Evolutionary conservation across 2,797 vertebrate genomes (phyloP).

Genomic region (Coregonus suidteri): DNA sequence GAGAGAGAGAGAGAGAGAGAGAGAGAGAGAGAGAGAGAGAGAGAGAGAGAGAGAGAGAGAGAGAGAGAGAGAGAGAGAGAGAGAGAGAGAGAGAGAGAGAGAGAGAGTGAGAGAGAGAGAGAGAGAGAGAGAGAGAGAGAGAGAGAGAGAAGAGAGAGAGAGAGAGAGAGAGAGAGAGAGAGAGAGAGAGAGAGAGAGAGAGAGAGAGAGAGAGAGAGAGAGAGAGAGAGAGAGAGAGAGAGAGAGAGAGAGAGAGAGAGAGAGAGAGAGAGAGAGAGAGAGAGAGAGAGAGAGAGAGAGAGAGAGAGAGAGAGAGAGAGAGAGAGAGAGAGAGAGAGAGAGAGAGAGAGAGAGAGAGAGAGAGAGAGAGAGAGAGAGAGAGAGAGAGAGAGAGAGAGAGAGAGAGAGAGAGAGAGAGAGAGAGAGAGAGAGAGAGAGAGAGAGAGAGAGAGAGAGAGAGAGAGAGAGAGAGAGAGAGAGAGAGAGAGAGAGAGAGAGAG

Average conservation of each 20-base stretch:
- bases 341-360: neutral
- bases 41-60: neutral
- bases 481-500: neutral
- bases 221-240: no score
- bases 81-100: neutral
- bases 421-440: no score
- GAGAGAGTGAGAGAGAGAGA: neutral
- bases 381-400: fast-evolving
- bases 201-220: no score
- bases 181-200: fast-evolving
- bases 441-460: neutral
- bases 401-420: no score
- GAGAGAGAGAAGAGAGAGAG: neutral
- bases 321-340: no score
- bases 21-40: no score
- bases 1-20: no score
- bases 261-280: neutral
- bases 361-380: neutral
- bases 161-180: neutral
- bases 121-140: no score
- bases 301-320: neutral
- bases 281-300: neutral
- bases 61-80: neutral
- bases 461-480: no score
- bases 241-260: neutral